These are phyloP conservation scores for Copidosoma floridanum DNA, from an alignment of 1,140 invertebrate species.

Conservation along the genomic window DNA sequence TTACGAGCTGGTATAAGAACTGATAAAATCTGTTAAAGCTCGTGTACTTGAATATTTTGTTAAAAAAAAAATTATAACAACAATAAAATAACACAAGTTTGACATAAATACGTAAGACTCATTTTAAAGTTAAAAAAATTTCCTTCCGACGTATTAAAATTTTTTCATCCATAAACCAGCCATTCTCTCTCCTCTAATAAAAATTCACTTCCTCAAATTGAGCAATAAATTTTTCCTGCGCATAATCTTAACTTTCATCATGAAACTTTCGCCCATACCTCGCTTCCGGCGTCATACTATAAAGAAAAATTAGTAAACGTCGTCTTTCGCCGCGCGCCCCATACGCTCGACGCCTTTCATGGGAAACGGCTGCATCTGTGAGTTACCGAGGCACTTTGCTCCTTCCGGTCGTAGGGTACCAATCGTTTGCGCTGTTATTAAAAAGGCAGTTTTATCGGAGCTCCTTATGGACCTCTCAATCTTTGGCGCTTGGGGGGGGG, in stretches of 20 bases:
- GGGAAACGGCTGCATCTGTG: neutral
- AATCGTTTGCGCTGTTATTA: slow-evolving; percentile 10
- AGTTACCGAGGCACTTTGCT: neutral
- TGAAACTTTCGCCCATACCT: neutral
- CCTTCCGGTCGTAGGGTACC: neutral
- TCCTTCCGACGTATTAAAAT: too few relatives aligned
- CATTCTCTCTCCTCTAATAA: too few relatives aligned
- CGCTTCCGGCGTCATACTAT: neutral
- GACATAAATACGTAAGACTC: too few relatives aligned
- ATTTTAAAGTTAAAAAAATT: too few relatives aligned
- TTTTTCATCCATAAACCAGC: too few relatives aligned
- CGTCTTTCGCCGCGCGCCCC: neutral
- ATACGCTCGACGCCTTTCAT: neutral
- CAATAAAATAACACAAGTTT: too few relatives aligned
- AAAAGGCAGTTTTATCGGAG: slow-evolving; percentile 12
- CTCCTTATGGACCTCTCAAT: slow-evolving; percentile 32
- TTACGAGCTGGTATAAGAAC: too few relatives aligned
- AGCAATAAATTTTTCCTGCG: slow-evolving; percentile 2
- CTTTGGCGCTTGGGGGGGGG: too few relatives aligned
- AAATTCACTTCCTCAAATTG: too few relatives aligned
- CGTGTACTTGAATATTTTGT: too few relatives aligned
- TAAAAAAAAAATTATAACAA: too few relatives aligned
- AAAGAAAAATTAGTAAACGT: slow-evolving; percentile 8
- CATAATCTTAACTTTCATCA: neutral
- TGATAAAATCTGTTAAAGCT: too few relatives aligned